These are phyloP conservation scores for Brachionus asplanchnoidis DNA, from an alignment of 1,140 invertebrate species.

Conservation along the genomic window DNA sequence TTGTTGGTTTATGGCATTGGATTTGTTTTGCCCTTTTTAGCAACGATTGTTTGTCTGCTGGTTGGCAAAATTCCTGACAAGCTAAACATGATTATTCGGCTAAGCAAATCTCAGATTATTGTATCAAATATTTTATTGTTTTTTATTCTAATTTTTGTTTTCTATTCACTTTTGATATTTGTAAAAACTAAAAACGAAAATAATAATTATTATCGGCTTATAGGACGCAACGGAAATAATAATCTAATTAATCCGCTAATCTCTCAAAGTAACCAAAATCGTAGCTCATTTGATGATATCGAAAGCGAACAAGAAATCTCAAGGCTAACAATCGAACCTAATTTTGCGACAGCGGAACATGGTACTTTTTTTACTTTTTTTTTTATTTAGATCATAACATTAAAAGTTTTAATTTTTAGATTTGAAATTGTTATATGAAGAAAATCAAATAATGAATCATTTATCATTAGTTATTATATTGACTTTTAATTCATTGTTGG, in stretches of 20 bases:
- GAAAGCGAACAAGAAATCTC: background rate
- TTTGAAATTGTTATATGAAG: background rate
- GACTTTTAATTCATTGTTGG: constrained; percentile 23
- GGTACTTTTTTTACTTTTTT: background rate
- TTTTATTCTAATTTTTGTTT: background rate
- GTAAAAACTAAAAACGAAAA: constrained; percentile 11
- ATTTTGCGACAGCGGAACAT: background rate
- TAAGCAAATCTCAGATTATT: constrained; percentile 14
- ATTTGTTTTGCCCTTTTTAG: background rate
- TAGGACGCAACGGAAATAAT: background rate
- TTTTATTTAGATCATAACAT: background rate
- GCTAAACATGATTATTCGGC: background rate
- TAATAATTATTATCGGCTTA: background rate
- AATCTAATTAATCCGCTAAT: background rate
- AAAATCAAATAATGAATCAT: constrained; percentile 26
- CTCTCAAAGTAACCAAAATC: background rate
- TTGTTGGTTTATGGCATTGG: constrained; percentile 4
- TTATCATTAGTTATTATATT: constrained; percentile 21
- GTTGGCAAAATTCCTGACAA: background rate
- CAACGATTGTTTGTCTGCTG: background rate
- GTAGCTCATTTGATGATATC: background rate
- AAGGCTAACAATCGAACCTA: background rate
- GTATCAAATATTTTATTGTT: constrained; percentile 9
- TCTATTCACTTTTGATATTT: constrained; percentile 14
- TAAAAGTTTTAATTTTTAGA: background rate